A percentile compares a stretch with the other conserved stretches of the same genome.
Conservation (phyloP, 2,113 vertebrate genomes). For the Pampusana beccarii region DNA sequence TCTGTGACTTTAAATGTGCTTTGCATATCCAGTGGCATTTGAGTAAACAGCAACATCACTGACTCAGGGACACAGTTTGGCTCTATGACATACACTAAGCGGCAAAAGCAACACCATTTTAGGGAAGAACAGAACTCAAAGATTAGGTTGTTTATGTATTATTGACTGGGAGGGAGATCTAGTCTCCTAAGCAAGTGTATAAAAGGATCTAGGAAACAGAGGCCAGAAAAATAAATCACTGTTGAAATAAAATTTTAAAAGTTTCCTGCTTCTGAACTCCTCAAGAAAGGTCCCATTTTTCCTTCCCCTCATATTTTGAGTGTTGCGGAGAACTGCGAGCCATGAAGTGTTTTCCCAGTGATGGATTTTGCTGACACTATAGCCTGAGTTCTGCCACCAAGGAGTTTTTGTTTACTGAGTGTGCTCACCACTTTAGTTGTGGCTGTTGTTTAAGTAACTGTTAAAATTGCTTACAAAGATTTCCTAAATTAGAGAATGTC, state of each 20-base stretch:
- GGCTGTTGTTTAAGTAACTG: not conserved
- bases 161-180: not conserved
- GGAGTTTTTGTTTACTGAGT: not conserved
- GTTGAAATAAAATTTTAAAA: conserved; percentile 40
- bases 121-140: not conserved
- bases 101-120: conserved; percentile 38
- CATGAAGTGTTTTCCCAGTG: not conserved
- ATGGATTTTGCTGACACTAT: not conserved
- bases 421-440: not conserved
- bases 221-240: conserved; percentile 41
- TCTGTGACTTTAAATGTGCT: not conserved
- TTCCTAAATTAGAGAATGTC: not conserved
- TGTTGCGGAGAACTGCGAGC: not conserved
- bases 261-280: conserved; percentile 39
- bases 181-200: conserved; percentile 9
- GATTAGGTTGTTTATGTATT: not conserved
- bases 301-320: not conserved
- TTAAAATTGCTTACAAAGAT: not conserved
- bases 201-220: conserved; percentile 4
- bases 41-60: conserved; percentile 32
- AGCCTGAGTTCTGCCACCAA: accelerated
- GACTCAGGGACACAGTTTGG: not conserved
- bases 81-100: not conserved
- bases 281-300: conserved; percentile 26
- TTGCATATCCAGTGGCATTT: not conserved